These are phyloP conservation scores for Nomada ferruginata DNA, from an alignment of 2,888 invertebrate species.

Conservation along the genomic window DNA sequence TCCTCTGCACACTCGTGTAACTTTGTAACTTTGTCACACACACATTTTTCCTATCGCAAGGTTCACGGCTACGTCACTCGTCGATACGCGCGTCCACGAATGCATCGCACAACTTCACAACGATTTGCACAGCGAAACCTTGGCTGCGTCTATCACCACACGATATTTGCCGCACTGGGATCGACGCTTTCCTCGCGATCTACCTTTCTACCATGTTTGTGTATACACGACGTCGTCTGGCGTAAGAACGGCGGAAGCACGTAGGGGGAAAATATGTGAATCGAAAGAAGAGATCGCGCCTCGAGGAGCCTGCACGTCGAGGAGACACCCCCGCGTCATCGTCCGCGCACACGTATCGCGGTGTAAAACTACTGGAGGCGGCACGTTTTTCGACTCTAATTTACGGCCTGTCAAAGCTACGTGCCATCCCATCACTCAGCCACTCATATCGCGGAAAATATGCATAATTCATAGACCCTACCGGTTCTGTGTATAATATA, in stretches of 20 bases:
- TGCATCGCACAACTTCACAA: background rate
- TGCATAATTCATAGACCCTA: slow-evolving; percentile 81
- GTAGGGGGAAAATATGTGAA: background rate
- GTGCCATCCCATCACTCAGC: slow-evolving; percentile 81
- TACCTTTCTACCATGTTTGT: slow-evolving; percentile 16
- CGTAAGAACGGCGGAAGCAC: slow-evolving; percentile 8
- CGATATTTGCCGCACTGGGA: slow-evolving; percentile 13
- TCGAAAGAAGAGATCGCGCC: background rate
- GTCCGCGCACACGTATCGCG: slow-evolving; percentile 36
- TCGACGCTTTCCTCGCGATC: slow-evolving; percentile 25
- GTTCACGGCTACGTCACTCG: slow-evolving; percentile 77
- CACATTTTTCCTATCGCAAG: slow-evolving; percentile 68
- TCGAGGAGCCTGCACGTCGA: background rate
- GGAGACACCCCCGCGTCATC: slow-evolving; percentile 21
- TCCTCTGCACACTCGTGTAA: no score
- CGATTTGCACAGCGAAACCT: slow-evolving; percentile 13
- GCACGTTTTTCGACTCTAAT: slow-evolving; percentile 79
- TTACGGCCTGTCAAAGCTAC: slow-evolving; percentile 82
- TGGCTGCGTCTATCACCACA: background rate
- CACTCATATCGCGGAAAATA: slow-evolving; percentile 83
- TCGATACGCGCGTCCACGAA: slow-evolving; percentile 54
- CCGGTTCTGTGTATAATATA: slow-evolving; percentile 69
- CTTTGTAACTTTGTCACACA: no score
- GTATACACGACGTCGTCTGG: background rate
- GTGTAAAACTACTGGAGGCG: slow-evolving; percentile 39